Evolutionary conservation across 2,113 vertebrate species (phyloP), one percentile per base, ranked within the genome.

Genomic region (Cephalopholis sonnerati): DNA sequence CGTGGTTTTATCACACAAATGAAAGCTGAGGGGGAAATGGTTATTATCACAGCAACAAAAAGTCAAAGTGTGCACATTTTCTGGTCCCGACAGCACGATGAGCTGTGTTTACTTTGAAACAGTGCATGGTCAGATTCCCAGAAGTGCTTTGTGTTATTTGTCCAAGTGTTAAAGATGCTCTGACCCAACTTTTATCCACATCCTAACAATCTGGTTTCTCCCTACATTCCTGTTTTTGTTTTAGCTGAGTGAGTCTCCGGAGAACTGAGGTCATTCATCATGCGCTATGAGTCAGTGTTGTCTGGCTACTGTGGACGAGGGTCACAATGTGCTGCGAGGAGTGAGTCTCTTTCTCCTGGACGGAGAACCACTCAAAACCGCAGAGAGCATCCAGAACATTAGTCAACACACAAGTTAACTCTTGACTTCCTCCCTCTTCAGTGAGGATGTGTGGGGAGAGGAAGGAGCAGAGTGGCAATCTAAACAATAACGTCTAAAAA

Each of bases 301-400:
- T 94, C 93, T 94, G 91, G 94, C 94, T 95, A 93, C 95, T 88
- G 91, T 94, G 81, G 81, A 87, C 32, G 63, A 81, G 84, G 81
- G 79, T 90, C 87, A 93, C 84, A 85, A 87, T 79, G 83, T 74
- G 79, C 91, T 88, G 76, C 22, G 70, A 93, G 83, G 66, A 85
- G 86, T 79, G 85, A 83, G 70, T 77, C 87, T 86, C 84, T 90
- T 89, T 90, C 86, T 91, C 85, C 87, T 78, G 89, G 70, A 92
- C 13, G 82, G 78, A 87, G 68, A 92, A 77, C 58, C 61, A 82
- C 77, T 89, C 71, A 81, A 63, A 86, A 66, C 59, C 67, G 54
- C 84, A 74, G 82, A 88, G 62, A 86, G 57, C 66, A 74, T 88
- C 63, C 82, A 90, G 71, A 79, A 65, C 87, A 88, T 87, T 82